Conservation (phyloP, 2,888 invertebrate genomes). For the Microctonus aethiopoides region DNA sequence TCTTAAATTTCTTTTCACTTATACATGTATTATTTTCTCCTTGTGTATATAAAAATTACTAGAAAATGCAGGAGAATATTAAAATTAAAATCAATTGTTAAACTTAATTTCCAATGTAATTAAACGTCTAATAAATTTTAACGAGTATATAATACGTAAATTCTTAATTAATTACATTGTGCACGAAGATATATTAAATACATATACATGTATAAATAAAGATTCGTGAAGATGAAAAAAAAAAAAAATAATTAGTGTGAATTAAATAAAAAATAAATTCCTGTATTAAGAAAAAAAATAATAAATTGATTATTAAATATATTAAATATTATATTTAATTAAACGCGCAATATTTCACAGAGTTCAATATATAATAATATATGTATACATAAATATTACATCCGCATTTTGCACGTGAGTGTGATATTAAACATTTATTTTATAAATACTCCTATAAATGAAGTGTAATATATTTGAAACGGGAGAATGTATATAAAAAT, state of each 20-base stretch:
- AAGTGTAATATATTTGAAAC: background rate
- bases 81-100: background rate
- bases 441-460: too few species aligned
- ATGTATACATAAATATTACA: conserved; percentile 1
- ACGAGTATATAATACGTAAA: background rate
- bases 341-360: too few species aligned
- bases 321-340: too few species aligned
- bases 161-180: background rate
- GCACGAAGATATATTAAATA: background rate
- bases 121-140: background rate
- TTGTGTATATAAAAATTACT: background rate
- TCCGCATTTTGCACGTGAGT: conserved; percentile 12
- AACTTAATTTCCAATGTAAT: background rate
- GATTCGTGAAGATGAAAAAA: too few species aligned
- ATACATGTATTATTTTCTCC: background rate
- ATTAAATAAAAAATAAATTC: too few species aligned
- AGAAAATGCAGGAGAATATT: too few species aligned
- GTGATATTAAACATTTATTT: background rate
- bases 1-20: background rate
- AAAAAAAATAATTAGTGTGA: too few species aligned
- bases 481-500: background rate
- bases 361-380: too few species aligned
- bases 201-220: too few species aligned
- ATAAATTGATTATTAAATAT: too few species aligned
- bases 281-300: too few species aligned